phyloP scores from a whole-genome alignment of 2,888 invertebrate genomes.

The Monochamus alternatus region DNA sequence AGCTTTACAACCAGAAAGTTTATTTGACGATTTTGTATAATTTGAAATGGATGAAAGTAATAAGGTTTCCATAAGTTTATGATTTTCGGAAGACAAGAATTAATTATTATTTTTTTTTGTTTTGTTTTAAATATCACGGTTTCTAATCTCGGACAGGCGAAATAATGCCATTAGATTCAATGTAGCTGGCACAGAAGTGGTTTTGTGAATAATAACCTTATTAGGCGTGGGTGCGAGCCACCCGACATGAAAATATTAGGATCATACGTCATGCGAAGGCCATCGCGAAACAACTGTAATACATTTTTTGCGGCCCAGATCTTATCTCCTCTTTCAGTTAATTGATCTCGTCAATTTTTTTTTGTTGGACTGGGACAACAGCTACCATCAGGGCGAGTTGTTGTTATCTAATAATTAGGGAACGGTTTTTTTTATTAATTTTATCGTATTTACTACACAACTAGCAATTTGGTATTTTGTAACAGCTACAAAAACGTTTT shows the following conservation, averaged over 20 bases:
- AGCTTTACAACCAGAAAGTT: no score
- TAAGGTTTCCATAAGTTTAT: no score
- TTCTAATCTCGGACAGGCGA: no score
- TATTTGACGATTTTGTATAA: no score
- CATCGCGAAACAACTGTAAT: slow-evolving; percentile 9
- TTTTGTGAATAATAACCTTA: slow-evolving; percentile 7
- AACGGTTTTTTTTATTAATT: slow-evolving; percentile 3
- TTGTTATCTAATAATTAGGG: background rate
- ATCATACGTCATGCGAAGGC: slow-evolving; percentile 15
- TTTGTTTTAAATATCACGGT: no score
- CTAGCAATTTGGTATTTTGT: no score
- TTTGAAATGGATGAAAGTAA: no score
- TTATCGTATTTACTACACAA: background rate
- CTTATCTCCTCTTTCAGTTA: slow-evolving; percentile 6
- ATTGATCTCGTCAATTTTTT: background rate
- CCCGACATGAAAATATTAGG: slow-evolving; percentile 13
- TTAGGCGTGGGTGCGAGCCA: slow-evolving; percentile 2
- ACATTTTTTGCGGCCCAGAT: slow-evolving; percentile 9
- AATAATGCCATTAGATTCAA: background rate
- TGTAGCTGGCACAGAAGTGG: background rate
- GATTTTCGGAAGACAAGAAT: no score
- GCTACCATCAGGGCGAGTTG: no score
- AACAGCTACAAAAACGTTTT: no score
- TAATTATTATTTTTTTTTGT: no score
- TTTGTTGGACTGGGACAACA: background rate